Conservation (phyloP, 2,797 vertebrate species). For the Phataginus tetradactyla region DNA sequence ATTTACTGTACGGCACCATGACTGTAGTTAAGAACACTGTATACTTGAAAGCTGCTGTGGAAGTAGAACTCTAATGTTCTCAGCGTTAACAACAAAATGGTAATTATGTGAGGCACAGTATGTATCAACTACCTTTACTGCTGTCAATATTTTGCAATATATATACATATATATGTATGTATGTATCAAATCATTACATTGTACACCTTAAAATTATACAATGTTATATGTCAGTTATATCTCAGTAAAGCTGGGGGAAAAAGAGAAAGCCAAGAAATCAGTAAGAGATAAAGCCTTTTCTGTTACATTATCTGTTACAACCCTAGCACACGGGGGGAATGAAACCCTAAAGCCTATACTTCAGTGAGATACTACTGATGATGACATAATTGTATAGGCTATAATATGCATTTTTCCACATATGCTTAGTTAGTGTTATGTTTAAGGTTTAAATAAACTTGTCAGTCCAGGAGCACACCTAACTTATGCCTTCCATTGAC, state of each 20-base stretch:
- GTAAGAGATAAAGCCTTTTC: background rate
- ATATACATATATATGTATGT: background rate
- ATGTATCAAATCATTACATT: background rate
- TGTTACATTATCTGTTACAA: background rate
- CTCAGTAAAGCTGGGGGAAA: background rate
- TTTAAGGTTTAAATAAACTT: constrained; percentile 7
- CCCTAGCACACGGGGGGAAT: background rate
- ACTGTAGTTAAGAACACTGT: background rate
- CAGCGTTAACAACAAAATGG: background rate
- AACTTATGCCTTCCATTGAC: background rate
- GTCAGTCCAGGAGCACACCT: background rate
- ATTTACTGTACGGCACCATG: background rate
- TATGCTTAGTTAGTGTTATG: background rate
- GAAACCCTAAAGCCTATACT: background rate
- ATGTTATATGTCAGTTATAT: background rate
- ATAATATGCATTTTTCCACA: background rate
- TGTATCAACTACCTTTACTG: background rate
- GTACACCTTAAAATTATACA: background rate
- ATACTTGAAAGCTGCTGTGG: background rate
- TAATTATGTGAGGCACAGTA: background rate
- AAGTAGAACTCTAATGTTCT: background rate
- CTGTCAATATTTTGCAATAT: background rate
- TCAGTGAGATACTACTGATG: background rate
- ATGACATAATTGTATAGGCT: background rate
- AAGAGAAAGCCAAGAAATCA: background rate